A percentile compares a stretch with the other conserved stretches of the same genome.
These are phyloP conservation scores for Aricia artaxerxes DNA, from an alignment of 2,888 invertebrate species.

Conservation along the genomic window DNA sequence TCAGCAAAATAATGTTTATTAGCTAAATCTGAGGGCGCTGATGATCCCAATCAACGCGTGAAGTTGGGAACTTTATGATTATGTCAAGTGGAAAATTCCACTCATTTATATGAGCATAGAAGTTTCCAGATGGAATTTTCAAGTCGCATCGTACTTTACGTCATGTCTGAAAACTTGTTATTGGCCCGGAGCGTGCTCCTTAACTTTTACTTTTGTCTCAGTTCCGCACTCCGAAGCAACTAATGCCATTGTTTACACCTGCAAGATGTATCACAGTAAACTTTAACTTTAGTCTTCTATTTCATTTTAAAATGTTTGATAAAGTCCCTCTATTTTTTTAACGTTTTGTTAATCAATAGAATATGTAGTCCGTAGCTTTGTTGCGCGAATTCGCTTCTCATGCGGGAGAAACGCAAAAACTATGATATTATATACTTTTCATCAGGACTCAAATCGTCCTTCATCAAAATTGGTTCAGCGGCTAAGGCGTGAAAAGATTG, in stretches of 20 bases:
- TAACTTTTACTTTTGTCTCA: slow-evolving; percentile 23
- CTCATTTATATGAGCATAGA: slow-evolving; percentile 21
- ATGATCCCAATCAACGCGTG: slow-evolving; percentile 21
- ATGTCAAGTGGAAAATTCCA: slow-evolving; percentile 17
- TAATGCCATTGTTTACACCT: slow-evolving; percentile 18
- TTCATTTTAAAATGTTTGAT: background rate
- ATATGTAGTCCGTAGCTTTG: background rate
- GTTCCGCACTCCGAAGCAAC: slow-evolving; percentile 2
- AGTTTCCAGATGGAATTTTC: slow-evolving; percentile 18
- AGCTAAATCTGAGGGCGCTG: background rate
- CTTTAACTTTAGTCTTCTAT: background rate
- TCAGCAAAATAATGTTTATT: background rate
- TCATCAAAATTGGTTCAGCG: too few relatives aligned
- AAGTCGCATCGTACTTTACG: slow-evolving; percentile 18
- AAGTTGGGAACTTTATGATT: slow-evolving; percentile 20
- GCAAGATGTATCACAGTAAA: background rate
- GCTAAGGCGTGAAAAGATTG: too few relatives aligned
- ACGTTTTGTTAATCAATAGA: background rate
- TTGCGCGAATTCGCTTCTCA: background rate
- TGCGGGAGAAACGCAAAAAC: too few relatives aligned
- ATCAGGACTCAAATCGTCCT: too few relatives aligned
- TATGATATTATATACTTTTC: too few relatives aligned
- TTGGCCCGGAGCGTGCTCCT: slow-evolving; percentile 11
- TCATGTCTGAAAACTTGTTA: slow-evolving; percentile 15
- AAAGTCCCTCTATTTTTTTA: background rate